phyloP scores from a whole-genome alignment of 2,888 invertebrate species.

The Ligdia adustata region DNA sequence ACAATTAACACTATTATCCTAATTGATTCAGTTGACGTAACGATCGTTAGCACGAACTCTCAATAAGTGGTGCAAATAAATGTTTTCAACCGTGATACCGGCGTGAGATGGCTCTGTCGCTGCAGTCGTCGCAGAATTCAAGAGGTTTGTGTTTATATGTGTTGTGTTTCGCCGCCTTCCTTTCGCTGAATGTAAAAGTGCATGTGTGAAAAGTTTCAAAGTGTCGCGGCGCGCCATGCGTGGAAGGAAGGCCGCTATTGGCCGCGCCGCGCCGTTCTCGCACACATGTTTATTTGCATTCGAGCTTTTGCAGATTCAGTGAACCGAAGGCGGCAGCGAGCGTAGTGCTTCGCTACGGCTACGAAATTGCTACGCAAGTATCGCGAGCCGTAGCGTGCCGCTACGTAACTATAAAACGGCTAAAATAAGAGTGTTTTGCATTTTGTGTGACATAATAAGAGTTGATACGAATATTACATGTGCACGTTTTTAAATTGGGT shows the following conservation, averaged over 20 bases:
- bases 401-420: neutral
- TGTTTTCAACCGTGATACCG: constrained; percentile 75
- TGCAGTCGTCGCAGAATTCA: constrained; percentile 83
- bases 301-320: constrained; percentile 78
- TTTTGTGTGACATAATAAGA: neutral
- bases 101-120: constrained; percentile 84
- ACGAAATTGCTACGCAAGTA: constrained; percentile 49
- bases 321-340: constrained; percentile 72
- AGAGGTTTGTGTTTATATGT: constrained; percentile 73
- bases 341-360: constrained; percentile 66
- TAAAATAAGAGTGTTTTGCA: neutral
- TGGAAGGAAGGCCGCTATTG: constrained; percentile 71
- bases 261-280: constrained; percentile 58
- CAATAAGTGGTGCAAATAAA: constrained; percentile 64
- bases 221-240: constrained; percentile 75
- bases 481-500: too few relatives aligned
- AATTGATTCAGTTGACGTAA: neutral
- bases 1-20: neutral
- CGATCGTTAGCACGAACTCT: constrained; percentile 32
- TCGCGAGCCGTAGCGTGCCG: constrained; percentile 23
- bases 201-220: constrained; percentile 76
- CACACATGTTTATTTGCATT: constrained; percentile 83
- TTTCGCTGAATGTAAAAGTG: constrained; percentile 55
- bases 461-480: neutral
- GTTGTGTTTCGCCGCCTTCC: constrained; percentile 40